A percentile compares a stretch with the other conserved stretches of the same genome.
Conservation (phyloP, 2,888 invertebrate species). For the Dolichopus griseipennis region DNA sequence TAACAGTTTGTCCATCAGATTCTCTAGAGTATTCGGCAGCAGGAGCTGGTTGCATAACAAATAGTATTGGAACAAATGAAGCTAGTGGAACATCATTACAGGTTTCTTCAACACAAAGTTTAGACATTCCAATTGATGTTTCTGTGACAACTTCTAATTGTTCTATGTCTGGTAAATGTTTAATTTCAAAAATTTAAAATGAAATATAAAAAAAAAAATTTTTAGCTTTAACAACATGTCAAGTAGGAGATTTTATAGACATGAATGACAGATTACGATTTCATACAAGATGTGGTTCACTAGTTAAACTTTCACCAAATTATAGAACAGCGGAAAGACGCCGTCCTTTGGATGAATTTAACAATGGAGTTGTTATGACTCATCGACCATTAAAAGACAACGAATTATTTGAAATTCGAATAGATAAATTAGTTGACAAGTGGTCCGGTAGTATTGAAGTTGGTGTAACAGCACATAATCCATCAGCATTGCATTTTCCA, state of each 20-base stretch:
- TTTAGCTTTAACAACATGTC: constrained; percentile 12
- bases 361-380: constrained; percentile 94
- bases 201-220: constrained; percentile 11
- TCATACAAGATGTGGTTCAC: constrained; percentile 78
- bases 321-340: constrained; percentile 79
- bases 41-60: constrained; percentile 18
- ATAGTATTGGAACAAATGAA: constrained; percentile 14
- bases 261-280: constrained; percentile 63
- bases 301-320: constrained; percentile 76
- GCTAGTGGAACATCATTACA: constrained; percentile 18
- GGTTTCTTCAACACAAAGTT: neutral
- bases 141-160: neutral
- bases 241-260: constrained; percentile 33
- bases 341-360: constrained; percentile 85
- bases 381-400: constrained; percentile 77
- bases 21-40: constrained; percentile 20
- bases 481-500: constrained; percentile 79
- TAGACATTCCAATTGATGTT: constrained; percentile 1
- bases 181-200: neutral
- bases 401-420: constrained; percentile 89
- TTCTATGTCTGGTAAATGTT: neutral
- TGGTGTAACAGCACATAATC: constrained; percentile 89
- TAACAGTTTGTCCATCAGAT: constrained; percentile 46
- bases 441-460: constrained; percentile 72
- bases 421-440: constrained; percentile 86